phyloP scores from a whole-genome alignment of 1,140 invertebrate genomes.

The Hyles euphorbiae region DNA sequence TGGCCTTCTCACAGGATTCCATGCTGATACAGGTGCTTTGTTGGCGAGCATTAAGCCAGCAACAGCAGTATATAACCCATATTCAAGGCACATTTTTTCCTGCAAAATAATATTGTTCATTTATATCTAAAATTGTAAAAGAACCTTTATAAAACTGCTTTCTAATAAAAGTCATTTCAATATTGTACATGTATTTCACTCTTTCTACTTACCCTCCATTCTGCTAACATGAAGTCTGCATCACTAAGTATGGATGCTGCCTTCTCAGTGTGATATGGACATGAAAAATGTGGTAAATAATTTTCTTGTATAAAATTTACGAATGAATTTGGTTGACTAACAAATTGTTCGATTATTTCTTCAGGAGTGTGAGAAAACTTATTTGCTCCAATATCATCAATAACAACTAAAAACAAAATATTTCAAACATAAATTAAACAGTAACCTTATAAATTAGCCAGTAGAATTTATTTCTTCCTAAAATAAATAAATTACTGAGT shows the following conservation, averaged over 20 bases:
- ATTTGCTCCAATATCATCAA: conserved; percentile 34
- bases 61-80: conserved; percentile 77
- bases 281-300: conserved; percentile 82
- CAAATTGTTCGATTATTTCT: conserved; percentile 79
- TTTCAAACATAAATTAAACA: too few species aligned
- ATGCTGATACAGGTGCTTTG: conserved; percentile 79
- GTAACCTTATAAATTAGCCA: too few species aligned
- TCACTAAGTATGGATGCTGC: conserved; percentile 78
- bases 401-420: conserved; percentile 27
- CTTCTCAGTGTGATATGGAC: conserved; percentile 74
- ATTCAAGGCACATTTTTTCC: conserved; percentile 71
- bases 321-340: conserved; percentile 79
- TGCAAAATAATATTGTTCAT: conserved; percentile 26
- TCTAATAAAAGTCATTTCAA: too few species aligned
- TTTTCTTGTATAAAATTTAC: conserved; percentile 83
- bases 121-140: too few species aligned
- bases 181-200: conserved; percentile 3
- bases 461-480: too few species aligned
- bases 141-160: too few species aligned
- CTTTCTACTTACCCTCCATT: conserved; percentile 77
- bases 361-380: conserved; percentile 79
- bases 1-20: conserved; percentile 82
- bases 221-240: conserved; percentile 78
- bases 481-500: too few species aligned
- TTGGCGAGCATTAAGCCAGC: conserved; percentile 83